phyloP scores from a whole-genome alignment of 2,797 vertebrate species.

The Notolepis coatsorum region DNA sequence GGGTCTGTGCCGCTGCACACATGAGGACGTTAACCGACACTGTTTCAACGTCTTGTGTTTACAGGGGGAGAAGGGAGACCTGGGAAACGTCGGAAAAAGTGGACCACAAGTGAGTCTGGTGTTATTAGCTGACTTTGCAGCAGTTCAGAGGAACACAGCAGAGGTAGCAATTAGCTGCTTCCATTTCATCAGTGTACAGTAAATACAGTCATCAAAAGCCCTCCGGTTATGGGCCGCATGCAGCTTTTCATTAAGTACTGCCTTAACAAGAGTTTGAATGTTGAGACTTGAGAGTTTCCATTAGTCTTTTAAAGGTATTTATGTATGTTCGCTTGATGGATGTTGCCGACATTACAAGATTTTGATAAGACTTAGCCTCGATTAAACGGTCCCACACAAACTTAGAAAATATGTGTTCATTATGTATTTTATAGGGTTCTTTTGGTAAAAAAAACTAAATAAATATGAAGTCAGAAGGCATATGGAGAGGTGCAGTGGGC shows the following conservation, averaged over 20 bases:
- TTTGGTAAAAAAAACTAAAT: no score
- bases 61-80: conserved; percentile 93
- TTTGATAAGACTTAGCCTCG: neutral
- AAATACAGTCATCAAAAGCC: conserved; percentile 12
- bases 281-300: conserved; percentile 8
- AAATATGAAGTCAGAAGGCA: conserved; percentile 7
- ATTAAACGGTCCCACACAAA: no score
- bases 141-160: neutral
- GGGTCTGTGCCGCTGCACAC: no score
- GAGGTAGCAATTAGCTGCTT: neutral
- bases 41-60: conserved; percentile 64
- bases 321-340: conserved; percentile 7
- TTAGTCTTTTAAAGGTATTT: conserved; percentile 2
- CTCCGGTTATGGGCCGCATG: conserved; percentile 11
- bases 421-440: no score
- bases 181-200: conserved; percentile 8
- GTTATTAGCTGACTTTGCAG: conserved; percentile 5
- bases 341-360: neutral
- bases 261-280: neutral
- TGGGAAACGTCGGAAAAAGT: conserved; percentile 89
- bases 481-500: no score
- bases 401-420: no score
- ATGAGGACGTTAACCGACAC: conserved; percentile 53
- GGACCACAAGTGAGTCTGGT: conserved; percentile 89
- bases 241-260: conserved; percentile 30